Evolutionary conservation across 2,888 invertebrate genomes (phyloP), one percentile per base, ranked within the genome.

Genomic region (Oligia strigilis): DNA sequence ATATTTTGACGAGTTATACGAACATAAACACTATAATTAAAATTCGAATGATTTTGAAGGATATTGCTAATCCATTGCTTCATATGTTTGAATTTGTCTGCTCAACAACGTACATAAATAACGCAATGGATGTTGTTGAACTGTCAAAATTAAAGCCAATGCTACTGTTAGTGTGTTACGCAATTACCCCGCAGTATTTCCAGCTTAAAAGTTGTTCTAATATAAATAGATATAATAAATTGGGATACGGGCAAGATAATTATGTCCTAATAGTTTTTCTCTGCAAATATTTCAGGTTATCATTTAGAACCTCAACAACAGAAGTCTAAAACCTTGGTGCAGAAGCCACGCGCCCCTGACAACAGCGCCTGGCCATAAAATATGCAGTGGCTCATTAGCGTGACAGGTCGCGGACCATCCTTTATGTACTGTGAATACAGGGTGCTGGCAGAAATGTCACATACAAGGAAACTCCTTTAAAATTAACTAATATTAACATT

Each of bases 331-430:
- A 43, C 72, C 19, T 23, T 13, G n/a, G 4, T 58, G 11, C 19
- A 58, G 29, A 58, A 69, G 43, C 69, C 82, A 62, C 8, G 58
- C 65, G 65, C 62, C 49, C 77, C 40, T 65, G 77, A 77, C 84
- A 82, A 74, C 80, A 82, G 79, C 66, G 74, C 1, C 64, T 66
- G 65, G 69, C 60, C 55, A 49, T 84, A 86, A 86, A 81, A 66
- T 78, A 84, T 86, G 77, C 86, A 84, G 75, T 46, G 64, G 60
- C 86, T 84, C 84, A 84, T 84, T 84, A 84, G 74, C 9, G 72
- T 64, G 78, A 73, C 85, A 80, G 64, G 76, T 80, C 70, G 46
- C 49, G 55, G 49, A 17, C 60, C 81, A 74, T 55, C 80, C 55
- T 29, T 60, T 85, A 65, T 75, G 58, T 36, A 40, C 55, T 19